Conservation (phyloP, 2,113 vertebrate genomes). For the Grus americana region DNA sequence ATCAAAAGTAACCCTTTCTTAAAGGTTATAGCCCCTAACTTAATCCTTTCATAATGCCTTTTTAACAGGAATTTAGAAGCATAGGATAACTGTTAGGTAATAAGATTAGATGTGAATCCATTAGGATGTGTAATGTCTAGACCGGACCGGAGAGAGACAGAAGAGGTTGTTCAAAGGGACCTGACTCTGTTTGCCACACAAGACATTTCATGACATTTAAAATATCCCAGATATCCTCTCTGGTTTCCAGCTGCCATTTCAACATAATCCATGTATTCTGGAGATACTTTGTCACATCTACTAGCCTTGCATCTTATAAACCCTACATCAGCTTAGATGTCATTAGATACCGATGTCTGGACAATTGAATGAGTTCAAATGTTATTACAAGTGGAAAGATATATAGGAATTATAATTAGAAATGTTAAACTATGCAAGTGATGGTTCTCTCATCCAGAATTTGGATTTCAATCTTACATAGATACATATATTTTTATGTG, state of each 20-base stretch:
- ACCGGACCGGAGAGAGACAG: not conserved
- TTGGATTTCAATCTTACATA: not conserved
- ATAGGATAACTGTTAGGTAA: not conserved
- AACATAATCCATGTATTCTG: not conserved
- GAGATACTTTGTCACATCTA: not conserved
- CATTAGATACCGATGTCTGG: not conserved
- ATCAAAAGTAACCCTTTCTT: not conserved
- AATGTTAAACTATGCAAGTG: not conserved
- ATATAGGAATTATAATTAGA: not conserved
- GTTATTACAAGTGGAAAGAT: not conserved
- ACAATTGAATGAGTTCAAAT: not conserved
- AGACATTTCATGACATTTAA: not conserved
- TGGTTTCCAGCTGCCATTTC: not conserved
- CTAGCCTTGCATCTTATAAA: not conserved
- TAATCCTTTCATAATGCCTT: slow-evolving; percentile 30
- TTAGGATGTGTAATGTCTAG: slow-evolving; percentile 17
- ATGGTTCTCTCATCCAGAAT: not conserved
- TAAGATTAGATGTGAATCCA: not conserved
- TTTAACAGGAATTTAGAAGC: slow-evolving; percentile 7
- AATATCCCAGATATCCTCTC: not conserved
- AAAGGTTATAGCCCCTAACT: not conserved
- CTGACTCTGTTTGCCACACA: not conserved
- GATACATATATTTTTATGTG: not conserved
- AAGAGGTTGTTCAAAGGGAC: not conserved
- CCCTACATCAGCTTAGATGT: not conserved